A percentile compares a stretch with the other conserved stretches of the same genome.
phyloP scores from a whole-genome alignment of 2,888 invertebrate species.

The Galerucella calmariensis region DNA sequence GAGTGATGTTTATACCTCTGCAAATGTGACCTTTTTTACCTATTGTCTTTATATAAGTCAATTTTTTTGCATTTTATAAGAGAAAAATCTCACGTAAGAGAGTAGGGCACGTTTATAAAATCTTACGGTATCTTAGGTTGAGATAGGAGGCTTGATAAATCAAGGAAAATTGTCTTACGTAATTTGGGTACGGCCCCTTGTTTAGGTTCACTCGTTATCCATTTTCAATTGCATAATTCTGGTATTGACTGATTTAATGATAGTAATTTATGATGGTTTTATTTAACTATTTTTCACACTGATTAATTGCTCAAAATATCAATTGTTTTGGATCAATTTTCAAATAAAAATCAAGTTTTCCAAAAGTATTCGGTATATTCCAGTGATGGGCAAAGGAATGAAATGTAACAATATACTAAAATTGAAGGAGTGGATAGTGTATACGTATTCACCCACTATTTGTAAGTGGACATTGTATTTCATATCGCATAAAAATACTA shows the following conservation, averaged over 20 bases:
- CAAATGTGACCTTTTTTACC: too few species aligned
- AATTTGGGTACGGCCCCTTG: too few species aligned
- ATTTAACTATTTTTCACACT: slow-evolving; percentile 10
- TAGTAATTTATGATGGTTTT: slow-evolving; percentile 32
- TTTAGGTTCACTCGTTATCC: too few species aligned
- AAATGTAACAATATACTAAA: not conserved
- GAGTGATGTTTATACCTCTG: too few species aligned
- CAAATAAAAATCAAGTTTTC: not conserved
- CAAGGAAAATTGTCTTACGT: too few species aligned
- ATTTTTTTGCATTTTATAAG: too few species aligned
- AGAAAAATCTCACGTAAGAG: too few species aligned
- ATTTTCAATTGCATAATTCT: slow-evolving; percentile 3
- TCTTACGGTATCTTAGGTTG: too few species aligned
- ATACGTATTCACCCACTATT: not conserved
- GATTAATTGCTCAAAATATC: not conserved
- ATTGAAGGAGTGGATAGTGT: not conserved
- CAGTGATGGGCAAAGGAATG: not conserved
- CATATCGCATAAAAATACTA: not conserved
- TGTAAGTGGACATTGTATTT: not conserved
- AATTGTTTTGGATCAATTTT: not conserved
- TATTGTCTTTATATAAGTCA: too few species aligned
- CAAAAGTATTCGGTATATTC: not conserved
- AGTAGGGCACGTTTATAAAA: too few species aligned
- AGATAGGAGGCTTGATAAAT: too few species aligned
- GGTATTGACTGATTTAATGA: not conserved